These are phyloP conservation scores for Hydractinia symbiolongicarpus DNA, from an alignment of 30 jellyfish, hydroid and myxozoan genomes.

Conservation along the genomic window DNA sequence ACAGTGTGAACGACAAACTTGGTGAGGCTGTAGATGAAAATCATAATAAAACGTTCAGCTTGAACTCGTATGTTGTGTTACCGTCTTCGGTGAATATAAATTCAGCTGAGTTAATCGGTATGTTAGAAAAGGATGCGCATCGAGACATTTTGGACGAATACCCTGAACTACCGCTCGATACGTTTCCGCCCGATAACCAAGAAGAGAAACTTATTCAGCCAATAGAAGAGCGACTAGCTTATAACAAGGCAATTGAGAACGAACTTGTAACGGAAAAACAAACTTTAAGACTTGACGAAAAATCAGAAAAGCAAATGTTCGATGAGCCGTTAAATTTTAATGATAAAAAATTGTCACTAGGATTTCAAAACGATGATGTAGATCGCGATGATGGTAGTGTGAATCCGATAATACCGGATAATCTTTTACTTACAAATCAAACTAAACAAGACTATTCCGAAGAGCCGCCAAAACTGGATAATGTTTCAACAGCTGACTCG, in stretches of 20 bases:
- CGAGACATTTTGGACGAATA: constrained; percentile 31
- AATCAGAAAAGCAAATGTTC: not conserved
- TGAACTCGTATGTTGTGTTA: not conserved
- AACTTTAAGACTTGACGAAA: no score
- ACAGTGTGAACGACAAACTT: not conserved
- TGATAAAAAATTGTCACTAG: not conserved
- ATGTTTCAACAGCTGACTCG: not conserved
- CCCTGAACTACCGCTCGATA: constrained; percentile 63
- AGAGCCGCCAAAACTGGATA: not conserved
- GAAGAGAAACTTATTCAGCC: no score
- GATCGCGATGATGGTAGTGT: no score
- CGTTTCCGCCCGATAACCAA: not conserved
- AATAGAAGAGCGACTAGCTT: not conserved
- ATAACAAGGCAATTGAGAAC: not conserved
- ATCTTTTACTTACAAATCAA: not conserved
- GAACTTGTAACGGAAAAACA: no score
- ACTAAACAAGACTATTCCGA: not conserved
- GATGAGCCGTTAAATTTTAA: not conserved
- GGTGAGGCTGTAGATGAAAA: constrained; percentile 20
- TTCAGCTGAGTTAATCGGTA: constrained; percentile 54
- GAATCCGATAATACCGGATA: not conserved
- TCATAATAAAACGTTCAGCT: constrained; percentile 4
- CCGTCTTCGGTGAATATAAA: constrained; percentile 6
- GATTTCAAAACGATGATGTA: not conserved
- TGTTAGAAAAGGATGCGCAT: constrained; percentile 49